phyloP scores from a whole-genome alignment of 1,140 invertebrate genomes.

The Cyclargus thomasi region DNA sequence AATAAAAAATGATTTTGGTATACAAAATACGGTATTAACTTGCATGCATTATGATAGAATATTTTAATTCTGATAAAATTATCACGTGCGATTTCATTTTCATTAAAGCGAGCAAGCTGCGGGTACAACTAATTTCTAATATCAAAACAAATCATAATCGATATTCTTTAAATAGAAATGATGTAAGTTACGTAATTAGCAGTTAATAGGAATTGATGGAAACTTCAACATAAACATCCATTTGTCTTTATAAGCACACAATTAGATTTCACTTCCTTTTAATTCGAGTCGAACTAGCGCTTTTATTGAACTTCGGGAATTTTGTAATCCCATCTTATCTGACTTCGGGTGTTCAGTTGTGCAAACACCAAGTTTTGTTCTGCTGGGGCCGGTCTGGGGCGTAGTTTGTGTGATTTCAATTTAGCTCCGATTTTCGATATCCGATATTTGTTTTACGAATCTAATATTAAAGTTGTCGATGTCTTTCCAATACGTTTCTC shows the following conservation, averaged over 20 bases:
- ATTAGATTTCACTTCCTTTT: neutral
- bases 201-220: neutral
- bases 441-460: neutral
- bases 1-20: no score
- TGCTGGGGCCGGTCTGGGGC: neutral
- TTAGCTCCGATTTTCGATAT: neutral
- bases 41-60: no score
- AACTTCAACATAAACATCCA: neutral
- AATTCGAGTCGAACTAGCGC: neutral
- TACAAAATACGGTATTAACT: no score
- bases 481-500: neutral
- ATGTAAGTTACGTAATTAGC: neutral
- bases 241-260: constrained; percentile 3
- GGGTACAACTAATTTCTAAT: no score
- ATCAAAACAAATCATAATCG: neutral
- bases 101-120: no score
- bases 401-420: constrained; percentile 3
- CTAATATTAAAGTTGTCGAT: constrained; percentile 1
- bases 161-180: neutral
- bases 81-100: no score
- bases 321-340: neutral
- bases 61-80: no score
- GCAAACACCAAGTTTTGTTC: neutral
- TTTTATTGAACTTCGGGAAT: neutral
- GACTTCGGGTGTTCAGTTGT: neutral